Conservation (phyloP, 2,797 vertebrate species). For the Clarias laeviceps region DNA sequence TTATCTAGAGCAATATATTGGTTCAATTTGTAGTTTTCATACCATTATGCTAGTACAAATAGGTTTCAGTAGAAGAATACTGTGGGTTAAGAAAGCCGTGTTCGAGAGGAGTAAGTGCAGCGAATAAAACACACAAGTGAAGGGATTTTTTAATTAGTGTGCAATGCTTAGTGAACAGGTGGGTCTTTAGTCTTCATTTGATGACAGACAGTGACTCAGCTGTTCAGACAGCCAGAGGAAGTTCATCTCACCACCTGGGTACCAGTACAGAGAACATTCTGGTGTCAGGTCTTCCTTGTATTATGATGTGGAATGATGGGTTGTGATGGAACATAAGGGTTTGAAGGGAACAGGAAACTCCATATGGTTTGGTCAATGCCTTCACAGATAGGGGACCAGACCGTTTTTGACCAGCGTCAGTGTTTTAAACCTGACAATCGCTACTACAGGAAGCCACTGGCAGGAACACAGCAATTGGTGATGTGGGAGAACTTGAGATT, state of each 20-base stretch:
- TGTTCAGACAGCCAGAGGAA: slow-evolving; percentile 15
- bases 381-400: neutral
- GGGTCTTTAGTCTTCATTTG: neutral
- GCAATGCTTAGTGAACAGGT: neutral
- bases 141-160: neutral
- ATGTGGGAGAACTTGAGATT: neutral
- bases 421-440: neutral
- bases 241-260: neutral
- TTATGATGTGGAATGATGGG: neutral
- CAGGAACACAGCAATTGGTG: neutral
- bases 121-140: neutral
- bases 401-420: neutral
- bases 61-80: neutral
- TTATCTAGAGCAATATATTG: neutral
- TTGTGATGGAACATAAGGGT: neutral
- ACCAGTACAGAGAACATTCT: neutral
- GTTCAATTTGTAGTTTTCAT: neutral
- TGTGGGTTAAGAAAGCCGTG: neutral
- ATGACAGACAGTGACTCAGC: slow-evolving; percentile 5
- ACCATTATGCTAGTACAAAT: neutral
- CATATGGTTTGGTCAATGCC: neutral
- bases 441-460: neutral
- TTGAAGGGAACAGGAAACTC: neutral
- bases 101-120: neutral
- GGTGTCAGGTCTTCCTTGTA: neutral